These are phyloP conservation scores for Cydia fagiglandana DNA, from an alignment of 1,140 invertebrate genomes.

Conservation along the genomic window DNA sequence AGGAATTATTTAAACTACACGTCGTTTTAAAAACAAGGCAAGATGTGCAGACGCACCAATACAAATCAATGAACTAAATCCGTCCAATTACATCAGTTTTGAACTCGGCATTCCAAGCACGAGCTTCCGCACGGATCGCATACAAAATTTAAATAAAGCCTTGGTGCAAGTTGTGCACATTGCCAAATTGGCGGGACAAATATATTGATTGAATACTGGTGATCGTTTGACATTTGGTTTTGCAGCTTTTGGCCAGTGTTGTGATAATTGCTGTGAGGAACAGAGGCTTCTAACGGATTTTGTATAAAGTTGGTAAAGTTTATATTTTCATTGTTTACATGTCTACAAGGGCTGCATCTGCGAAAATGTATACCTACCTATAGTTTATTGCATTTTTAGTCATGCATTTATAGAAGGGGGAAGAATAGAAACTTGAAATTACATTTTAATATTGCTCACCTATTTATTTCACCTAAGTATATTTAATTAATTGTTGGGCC, in stretches of 20 bases:
- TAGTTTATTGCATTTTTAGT: too few species aligned
- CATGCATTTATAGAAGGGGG: too few species aligned
- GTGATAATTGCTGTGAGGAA: not conserved
- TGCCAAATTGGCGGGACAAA: slow-evolving; percentile 8
- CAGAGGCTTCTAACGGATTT: not conserved
- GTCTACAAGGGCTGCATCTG: too few species aligned
- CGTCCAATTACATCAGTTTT: slow-evolving; percentile 4
- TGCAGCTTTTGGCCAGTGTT: not conserved
- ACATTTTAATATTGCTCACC: too few species aligned
- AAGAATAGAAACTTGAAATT: not conserved
- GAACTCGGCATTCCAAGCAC: not conserved
- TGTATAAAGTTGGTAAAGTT: not conserved
- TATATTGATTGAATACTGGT: not conserved
- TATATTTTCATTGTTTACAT: not conserved
- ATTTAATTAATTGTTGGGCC: too few species aligned
- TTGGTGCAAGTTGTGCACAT: slow-evolving; percentile 7
- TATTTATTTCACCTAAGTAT: too few species aligned
- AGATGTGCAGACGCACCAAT: not conserved
- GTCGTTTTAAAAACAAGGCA: not conserved
- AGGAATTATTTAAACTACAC: not conserved
- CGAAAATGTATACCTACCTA: too few species aligned
- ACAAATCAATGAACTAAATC: not conserved
- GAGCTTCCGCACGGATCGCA: not conserved
- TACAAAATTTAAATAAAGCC: slow-evolving; percentile 7
- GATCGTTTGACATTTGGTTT: not conserved